Evolutionary conservation across 2,888 invertebrate species (phyloP).

Genomic region (Anarsia innoxiella): DNA sequence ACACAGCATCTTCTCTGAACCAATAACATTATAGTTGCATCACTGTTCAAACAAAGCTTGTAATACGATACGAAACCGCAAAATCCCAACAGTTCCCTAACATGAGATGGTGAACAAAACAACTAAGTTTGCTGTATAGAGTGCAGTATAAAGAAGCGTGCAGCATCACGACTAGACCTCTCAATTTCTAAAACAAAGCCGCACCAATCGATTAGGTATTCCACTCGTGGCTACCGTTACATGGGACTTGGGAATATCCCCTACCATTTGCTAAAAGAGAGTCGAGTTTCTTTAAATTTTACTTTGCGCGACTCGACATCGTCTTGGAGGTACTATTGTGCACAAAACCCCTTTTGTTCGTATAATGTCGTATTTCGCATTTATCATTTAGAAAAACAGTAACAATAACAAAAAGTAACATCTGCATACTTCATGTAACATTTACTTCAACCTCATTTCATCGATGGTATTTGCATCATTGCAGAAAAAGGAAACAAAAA

Average conservation of each 20-base stretch:
- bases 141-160: slow-evolving; percentile 41
- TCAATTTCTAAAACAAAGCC: slow-evolving; percentile 70
- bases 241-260: slow-evolving; percentile 28
- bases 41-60: slow-evolving; percentile 1
- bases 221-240: slow-evolving; percentile 63
- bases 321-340: too few relatives aligned
- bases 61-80: slow-evolving; percentile 31
- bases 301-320: too few relatives aligned
- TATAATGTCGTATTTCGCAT: too few relatives aligned
- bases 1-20: too few relatives aligned
- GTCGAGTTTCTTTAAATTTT: not conserved
- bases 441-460: too few relatives aligned
- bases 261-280: slow-evolving; percentile 28
- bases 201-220: slow-evolving; percentile 52
- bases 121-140: not conserved
- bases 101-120: slow-evolving; percentile 4
- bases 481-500: too few relatives aligned
- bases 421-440: too few relatives aligned
- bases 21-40: too few relatives aligned
- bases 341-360: too few relatives aligned
- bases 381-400: too few relatives aligned
- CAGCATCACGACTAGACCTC: slow-evolving; percentile 61
- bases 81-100: slow-evolving; percentile 32
- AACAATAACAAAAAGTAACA: too few relatives aligned
- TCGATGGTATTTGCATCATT: too few relatives aligned